Percentiles rank a stretch among this genome's conserved stretches.
These are phyloP conservation scores for Strongylocentrotus purpuratus DNA, from an alignment of 35 echinoderm and acorn worm genomes.

Conservation along the genomic window DNA sequence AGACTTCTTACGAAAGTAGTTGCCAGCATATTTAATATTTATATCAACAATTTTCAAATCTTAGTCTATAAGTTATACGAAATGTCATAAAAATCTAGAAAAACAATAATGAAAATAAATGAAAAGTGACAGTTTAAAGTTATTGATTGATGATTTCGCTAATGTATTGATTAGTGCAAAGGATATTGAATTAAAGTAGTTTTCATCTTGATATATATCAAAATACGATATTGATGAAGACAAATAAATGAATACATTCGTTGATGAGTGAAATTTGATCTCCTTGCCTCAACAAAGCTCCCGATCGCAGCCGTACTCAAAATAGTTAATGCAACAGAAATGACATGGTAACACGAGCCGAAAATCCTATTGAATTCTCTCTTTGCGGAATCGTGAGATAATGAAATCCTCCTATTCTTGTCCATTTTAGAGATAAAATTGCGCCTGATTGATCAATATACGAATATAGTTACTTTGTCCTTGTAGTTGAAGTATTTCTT, in stretches of 20 bases:
- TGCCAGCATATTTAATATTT: too few relatives aligned
- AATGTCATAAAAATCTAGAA: not conserved
- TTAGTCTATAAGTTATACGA: too few relatives aligned
- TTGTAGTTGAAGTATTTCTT: not conserved
- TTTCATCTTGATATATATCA: not conserved
- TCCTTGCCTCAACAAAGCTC: not conserved
- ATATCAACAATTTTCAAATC: too few relatives aligned
- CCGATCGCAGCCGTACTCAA: not conserved
- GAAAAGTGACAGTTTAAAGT: not conserved
- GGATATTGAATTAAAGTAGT: not conserved
- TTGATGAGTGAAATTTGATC: not conserved
- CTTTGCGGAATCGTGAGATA: not conserved
- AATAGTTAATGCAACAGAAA: not conserved
- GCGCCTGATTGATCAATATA: not conserved
- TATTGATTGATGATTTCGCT: not conserved
- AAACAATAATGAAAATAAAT: not conserved
- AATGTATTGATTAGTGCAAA: not conserved
- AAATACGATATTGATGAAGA: not conserved
- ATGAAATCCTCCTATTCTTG: not conserved
- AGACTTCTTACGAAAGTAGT: too few relatives aligned
- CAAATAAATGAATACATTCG: not conserved
- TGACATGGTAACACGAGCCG: not conserved
- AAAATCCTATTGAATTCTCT: not conserved
- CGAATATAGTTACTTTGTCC: not conserved
- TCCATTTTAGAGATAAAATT: conserved; percentile 6